phyloP scores from a whole-genome alignment of 2,888 invertebrate genomes.

The Epinotia ramella region DNA sequence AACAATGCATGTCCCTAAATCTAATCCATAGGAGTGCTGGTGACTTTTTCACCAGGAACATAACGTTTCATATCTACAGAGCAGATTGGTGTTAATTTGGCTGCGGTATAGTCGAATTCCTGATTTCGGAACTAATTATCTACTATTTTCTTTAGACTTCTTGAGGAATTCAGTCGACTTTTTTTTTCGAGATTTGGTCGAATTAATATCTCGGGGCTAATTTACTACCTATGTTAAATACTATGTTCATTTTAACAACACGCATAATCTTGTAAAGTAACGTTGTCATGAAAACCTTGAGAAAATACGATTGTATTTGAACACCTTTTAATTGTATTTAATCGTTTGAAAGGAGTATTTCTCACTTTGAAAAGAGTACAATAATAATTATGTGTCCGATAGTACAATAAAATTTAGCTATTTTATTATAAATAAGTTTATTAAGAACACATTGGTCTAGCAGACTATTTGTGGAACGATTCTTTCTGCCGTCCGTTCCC shows the following conservation, averaged over 20 bases:
- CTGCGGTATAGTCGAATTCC: too few species aligned
- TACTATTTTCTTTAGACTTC: too few species aligned
- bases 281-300: background rate
- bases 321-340: background rate
- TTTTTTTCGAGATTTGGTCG: background rate
- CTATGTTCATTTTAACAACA: conserved; percentile 3
- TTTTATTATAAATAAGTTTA: too few species aligned
- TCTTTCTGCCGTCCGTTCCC: background rate
- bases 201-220: background rate
- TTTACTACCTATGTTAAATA: conserved; percentile 16
- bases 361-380: too few species aligned
- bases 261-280: background rate
- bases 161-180: background rate
- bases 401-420: too few species aligned
- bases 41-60: too few species aligned
- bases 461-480: background rate
- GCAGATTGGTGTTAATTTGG: too few species aligned
- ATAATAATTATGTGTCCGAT: too few species aligned
- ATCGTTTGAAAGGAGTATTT: background rate
- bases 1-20: too few species aligned
- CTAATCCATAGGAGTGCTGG: too few species aligned
- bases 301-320: background rate
- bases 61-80: too few species aligned
- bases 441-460: background rate
- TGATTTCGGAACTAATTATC: too few species aligned